Base-by-base conservation (phyloP, 2,797 vertebrate genomes). In the Pseudochromis fuscus region DNA sequence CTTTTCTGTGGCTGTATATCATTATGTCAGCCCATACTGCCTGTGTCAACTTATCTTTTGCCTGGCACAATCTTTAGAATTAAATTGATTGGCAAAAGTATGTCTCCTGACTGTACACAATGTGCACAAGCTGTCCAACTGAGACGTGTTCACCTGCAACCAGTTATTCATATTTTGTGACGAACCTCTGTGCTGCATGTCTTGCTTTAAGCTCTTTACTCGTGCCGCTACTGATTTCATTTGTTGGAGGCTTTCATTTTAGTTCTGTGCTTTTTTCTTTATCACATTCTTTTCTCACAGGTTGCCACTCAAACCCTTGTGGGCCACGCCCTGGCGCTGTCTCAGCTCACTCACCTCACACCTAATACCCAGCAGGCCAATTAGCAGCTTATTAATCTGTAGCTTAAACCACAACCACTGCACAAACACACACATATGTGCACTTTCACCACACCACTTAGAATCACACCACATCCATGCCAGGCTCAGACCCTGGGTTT, bases 321-420 rank as follows among this genome's bases (percentile, higher is more conserved):
- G 46, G 48, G 66, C 72, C 81, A 79, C 82, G 48, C 83, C 80
- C 73, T 63, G 66, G 72, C 27, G 37, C 82, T 79, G 81, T 71
- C 85, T 89, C 75, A 45, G 77, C 83, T 75, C 75, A 62, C 74
- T 82, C 82, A 74, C 73, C 81, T 87, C 80, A 86, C 88, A 85
- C 83, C 62, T 75, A 83, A 89, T 85, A 87, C 92, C 85, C 90
- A 86, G 80, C 85, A 89, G 91, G 87, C 91, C 91, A 94, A 94
- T 95, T 94, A 94, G 88, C 91, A 89, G 88, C 58, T 81, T 88
- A 90, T 93, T 93, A 93, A 92, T 93, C 74, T 77, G 59, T 82
- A 86, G 88, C 87, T 86, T 75, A 85, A 93, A 93, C 90, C 87
- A 70, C 89, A 93, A 78, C 74, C 55, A 79, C 83, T 67, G 73